phyloP scores from a whole-genome alignment of 2,888 invertebrate species.

The Clepsis dumicolana region DNA sequence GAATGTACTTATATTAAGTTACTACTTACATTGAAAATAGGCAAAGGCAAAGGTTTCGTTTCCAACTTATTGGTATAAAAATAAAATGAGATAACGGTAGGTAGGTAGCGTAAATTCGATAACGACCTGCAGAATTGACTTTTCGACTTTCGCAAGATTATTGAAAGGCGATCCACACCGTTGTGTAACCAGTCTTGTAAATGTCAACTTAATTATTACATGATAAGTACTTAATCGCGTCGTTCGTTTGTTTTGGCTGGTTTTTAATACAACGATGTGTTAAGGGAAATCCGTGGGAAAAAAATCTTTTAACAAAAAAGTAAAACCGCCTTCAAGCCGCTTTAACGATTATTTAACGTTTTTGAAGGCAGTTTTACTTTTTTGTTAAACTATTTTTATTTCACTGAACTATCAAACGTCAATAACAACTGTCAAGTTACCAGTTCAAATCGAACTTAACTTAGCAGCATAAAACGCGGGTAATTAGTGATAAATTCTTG shows the following conservation, averaged over 20 bases:
- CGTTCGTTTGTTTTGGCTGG: constrained; percentile 12
- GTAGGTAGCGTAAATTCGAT: not conserved
- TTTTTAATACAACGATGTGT: not conserved
- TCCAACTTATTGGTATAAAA: not conserved
- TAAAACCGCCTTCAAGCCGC: too few species aligned
- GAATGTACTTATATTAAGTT: too few species aligned
- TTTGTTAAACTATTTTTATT: too few species aligned
- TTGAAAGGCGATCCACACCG: constrained; percentile 33
- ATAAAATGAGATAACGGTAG: not conserved
- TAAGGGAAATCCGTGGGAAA: not conserved
- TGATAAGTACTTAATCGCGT: not conserved
- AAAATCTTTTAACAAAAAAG: too few species aligned
- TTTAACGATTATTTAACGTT: not conserved
- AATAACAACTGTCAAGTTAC: too few species aligned
- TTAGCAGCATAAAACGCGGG: too few species aligned
- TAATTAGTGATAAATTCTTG: too few species aligned
- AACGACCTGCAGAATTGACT: not conserved
- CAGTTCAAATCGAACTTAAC: too few species aligned
- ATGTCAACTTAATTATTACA: constrained; percentile 36
- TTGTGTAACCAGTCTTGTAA: constrained; percentile 16
- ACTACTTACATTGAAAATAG: too few species aligned
- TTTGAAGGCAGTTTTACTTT: too few species aligned
- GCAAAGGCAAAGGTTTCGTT: not conserved
- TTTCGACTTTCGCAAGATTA: constrained; percentile 15
- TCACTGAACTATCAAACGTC: too few species aligned